Evolutionary conservation across 1,140 invertebrate genomes (phyloP), one percentile per base, ranked within the genome.

Genomic region (Aphelenchoides besseyi): DNA sequence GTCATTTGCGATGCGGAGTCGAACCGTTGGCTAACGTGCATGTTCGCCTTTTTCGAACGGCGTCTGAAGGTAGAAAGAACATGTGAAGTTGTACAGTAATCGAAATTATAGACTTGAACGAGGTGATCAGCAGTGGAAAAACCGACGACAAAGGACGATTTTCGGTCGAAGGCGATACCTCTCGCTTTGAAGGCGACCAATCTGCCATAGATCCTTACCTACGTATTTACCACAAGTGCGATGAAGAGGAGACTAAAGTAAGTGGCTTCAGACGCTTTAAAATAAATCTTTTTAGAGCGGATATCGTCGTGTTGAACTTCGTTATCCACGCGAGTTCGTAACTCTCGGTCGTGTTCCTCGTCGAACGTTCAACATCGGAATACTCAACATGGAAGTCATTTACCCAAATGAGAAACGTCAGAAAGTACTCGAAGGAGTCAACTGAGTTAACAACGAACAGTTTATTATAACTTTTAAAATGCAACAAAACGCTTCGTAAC

Each of bases 311-410:
- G 63, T 71, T 54, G n/a, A 53, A n/a, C 37, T 69, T 23, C 63
- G 52, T 16, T 66, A 41, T 54, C 70, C 70, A 23, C 28, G 63
- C 3, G 53, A 71, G 1, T 72, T 71, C 70, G 36, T 71, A 12
- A 71, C 71, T 0, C 26, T 72, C 3, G 71, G 71, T n/a, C 16
- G 55, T 12, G 26, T 72, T 29, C 23, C 71, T 3, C 53, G 70
- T 16, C 48, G 61, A 59, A 73, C 69, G 9, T 72, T 62, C 48
- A 71, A 72, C 32, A 16, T 72, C 30, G 71, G 71, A 3, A 59
- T 32, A 2, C 28, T 73, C n/a, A 72, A 72, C 30, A 18, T 72
- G 8, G 71, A 72, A 54, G n/a, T 72, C 18, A 67, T 26, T 23
- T 72, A 61, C 36, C 70, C 70, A 9, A 71, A 71, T 37, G 70